These are phyloP conservation scores for Nomada fabriciana DNA, from an alignment of 2,888 invertebrate species.

Conservation along the genomic window DNA sequence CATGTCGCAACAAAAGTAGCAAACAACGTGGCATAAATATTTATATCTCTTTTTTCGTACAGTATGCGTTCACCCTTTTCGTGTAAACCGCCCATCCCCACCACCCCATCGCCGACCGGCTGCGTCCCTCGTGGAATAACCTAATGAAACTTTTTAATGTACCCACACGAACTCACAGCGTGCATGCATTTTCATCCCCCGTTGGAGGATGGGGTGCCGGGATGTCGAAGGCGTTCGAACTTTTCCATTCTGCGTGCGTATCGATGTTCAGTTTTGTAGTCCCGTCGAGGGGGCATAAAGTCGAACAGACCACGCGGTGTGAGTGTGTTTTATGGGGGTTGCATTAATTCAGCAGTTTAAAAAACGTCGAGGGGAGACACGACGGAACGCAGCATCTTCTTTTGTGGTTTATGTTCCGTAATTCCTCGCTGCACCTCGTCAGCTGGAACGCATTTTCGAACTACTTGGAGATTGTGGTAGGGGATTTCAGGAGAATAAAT, in stretches of 20 bases:
- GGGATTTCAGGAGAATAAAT: background rate
- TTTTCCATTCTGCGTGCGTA: conserved; percentile 64
- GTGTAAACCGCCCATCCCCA: background rate
- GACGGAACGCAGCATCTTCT: conserved; percentile 36
- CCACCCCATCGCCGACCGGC: background rate
- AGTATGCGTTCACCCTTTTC: conserved; percentile 21
- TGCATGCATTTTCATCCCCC: background rate
- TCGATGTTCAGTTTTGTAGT: conserved; percentile 67
- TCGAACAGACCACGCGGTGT: conserved; percentile 54
- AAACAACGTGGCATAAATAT: conserved; percentile 41
- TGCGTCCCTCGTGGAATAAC: conserved; percentile 23
- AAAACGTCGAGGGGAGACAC: conserved; percentile 30
- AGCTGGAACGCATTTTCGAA: conserved; percentile 6
- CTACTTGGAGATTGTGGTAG: background rate
- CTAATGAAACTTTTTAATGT: conserved; percentile 56
- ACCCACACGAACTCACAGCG: conserved; percentile 12
- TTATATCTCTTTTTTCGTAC: conserved; percentile 17
- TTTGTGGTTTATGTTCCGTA: conserved; percentile 30
- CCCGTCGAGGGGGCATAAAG: conserved; percentile 63
- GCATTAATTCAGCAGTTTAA: conserved; percentile 68
- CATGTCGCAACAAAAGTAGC: background rate
- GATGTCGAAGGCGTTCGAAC: conserved; percentile 36
- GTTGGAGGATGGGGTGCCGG: background rate
- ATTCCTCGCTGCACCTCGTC: conserved; percentile 15
- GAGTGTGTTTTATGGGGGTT: conserved; percentile 62